Conservation (phyloP, 2,888 invertebrate species). For the Cephus nigrinus region DNA sequence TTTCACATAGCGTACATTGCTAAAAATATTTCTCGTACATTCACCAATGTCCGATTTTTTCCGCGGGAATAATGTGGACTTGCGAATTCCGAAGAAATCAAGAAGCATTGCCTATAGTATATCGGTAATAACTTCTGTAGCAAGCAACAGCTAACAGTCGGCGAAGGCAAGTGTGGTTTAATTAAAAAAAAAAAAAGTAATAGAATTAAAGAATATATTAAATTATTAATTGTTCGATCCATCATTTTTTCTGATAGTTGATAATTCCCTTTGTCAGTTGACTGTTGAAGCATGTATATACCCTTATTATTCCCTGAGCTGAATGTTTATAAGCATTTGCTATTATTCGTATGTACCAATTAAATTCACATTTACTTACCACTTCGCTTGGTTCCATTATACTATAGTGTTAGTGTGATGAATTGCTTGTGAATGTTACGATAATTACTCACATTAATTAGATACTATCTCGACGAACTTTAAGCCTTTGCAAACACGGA, state of each 20-base stretch:
- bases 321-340: background rate
- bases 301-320: conserved; percentile 6
- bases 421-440: conserved; percentile 54
- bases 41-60: background rate
- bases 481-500: background rate
- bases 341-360: background rate
- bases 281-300: conserved; percentile 19
- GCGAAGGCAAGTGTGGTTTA: conserved; percentile 64
- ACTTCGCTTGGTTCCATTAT: background rate
- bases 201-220: background rate
- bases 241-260: background rate
- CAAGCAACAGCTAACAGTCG: conserved; percentile 63
- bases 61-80: background rate
- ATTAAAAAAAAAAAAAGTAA: conserved; percentile 11
- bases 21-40: background rate
- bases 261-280: conserved; percentile 19
- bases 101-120: conserved; percentile 3
- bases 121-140: conserved; percentile 30
- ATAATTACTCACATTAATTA: conserved; percentile 21
- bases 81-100: conserved; percentile 6
- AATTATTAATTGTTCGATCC: background rate
- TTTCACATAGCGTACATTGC: background rate
- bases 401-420: conserved; percentile 40
- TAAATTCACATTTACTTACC: background rate
- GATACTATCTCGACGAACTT: background rate